Evolutionary conservation across 2,113 vertebrate species (phyloP), one percentile per base, ranked within the genome.

Genomic region (Pristiophorus japonicus): DNA sequence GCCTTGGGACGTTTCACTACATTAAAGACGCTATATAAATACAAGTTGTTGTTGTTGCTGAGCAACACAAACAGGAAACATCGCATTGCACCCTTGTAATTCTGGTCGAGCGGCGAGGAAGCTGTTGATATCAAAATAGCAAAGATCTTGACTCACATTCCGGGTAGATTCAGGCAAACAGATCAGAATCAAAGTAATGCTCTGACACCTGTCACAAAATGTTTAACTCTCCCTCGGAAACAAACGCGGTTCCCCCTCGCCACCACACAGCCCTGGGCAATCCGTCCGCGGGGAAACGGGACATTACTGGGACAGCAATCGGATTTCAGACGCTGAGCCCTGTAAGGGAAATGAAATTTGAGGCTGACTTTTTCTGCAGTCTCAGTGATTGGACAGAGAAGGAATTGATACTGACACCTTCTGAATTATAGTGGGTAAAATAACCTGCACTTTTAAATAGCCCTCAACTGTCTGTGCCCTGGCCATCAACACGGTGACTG

Each of bases 121-220:
- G 20, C 42, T 38, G 20, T 45, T 45, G n/a, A 66, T 45, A 22
- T 94, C n/a, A 66, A 94, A 94, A 67, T 45, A 42, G 91, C 91
- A 67, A n/a, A n/a, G 63, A 45, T 45, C 18, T 67, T 94, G 45
- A 66, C 24, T 34, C 91, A 67, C 18, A 45, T 24, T 45, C n/a
- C 4, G 38, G 62, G 24, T 94, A 38, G 62, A 42, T 45, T 94
- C 42, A 42, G 91, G 63, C 91, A 65, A 66, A 45, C 38, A 94
- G 10, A 20, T 66, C 91, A 4, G 63, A 24, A 66, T 94, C 63
- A 66, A 42, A 27, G n/a, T 66, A 65, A 66, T 38, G n/a, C 22
- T 18, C 62, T 94, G 91, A 30, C 91, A 67, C 11, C 63, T 94
- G 91, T 66, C 91, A 94, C 20, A 67, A 66, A 94, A 65, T 27